Evolutionary conservation across 2,888 invertebrate species (phyloP), one percentile per base, ranked within the genome.

Genomic region (Quadriops clusia): DNA sequence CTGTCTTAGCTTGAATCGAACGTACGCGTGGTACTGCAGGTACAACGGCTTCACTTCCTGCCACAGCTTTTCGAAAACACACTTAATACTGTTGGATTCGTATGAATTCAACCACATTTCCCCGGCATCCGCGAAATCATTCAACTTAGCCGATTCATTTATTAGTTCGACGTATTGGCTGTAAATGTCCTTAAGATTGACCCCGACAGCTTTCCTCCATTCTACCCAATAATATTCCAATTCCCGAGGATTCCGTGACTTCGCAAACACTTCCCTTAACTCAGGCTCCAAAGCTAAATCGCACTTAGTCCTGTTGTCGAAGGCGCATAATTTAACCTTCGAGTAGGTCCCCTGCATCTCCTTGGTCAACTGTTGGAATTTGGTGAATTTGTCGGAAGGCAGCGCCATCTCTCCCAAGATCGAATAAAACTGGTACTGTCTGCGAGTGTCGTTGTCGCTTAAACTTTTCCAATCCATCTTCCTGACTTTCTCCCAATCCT

Each of bases 101-200:
- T 87, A 94, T 0, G 80, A 79, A 48, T 82, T 79, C 63, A 82
- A 78, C 90, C 93, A 91, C 51, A 84, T 85, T 16, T 83, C 85
- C 0, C 87, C 82, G 1, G 81, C 83, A 49, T 90, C 83, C 2
- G 79, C 78, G 45, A 86, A 87, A 63, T 87, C 73, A 48, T 83
- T 82, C 35, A 80, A 60, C 47, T 67, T 67, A 0, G 86, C 82
- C 4, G 84, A 84, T 37, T 85, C 79, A 46, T 86, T 86, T 34
- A 82, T 82, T 25, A 87, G 54, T 30, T 78, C 76, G 1, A 80
- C 75, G 34, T 86, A 61, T 56, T 87, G 85, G 37, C 84, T 82
- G 45, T 78, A 89, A 17, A 81, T 62, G 41, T 86, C 85, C 38
- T 81, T 68, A 54, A 86, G 72, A 46, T 82, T 71, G 32, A 78